Evolutionary conservation across 1,140 invertebrate species (phyloP).

Genomic region (Tetraneura akinire): DNA sequence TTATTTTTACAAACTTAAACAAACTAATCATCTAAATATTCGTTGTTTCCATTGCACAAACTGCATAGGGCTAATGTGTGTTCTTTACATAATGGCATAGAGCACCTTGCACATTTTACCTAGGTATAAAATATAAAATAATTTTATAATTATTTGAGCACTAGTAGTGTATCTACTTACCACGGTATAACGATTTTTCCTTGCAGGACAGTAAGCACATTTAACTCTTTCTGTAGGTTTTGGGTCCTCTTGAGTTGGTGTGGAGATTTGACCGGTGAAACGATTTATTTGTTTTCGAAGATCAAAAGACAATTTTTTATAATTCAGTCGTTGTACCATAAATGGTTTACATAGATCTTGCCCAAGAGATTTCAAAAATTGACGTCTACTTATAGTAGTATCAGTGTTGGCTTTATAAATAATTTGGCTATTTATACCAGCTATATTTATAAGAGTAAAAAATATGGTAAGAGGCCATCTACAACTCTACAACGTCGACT

Average conservation of each 20-base stretch:
- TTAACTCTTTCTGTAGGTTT: slow-evolving; percentile 31
- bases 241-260: slow-evolving; percentile 23
- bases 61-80: slow-evolving; percentile 24
- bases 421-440: slow-evolving; percentile 28
- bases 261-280: slow-evolving; percentile 33
- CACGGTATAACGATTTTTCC: slow-evolving; percentile 44
- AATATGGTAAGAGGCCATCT: slow-evolving; percentile 56
- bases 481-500: slow-evolving; percentile 52
- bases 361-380: slow-evolving; percentile 39
- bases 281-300: slow-evolving; percentile 28
- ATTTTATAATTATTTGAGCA: background rate
- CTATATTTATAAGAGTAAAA: slow-evolving; percentile 43
- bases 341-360: slow-evolving; percentile 39
- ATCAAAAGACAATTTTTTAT: slow-evolving; percentile 23
- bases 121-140: slow-evolving; percentile 23
- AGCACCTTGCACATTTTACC: slow-evolving; percentile 33
- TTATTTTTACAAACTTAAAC: slow-evolving; percentile 11
- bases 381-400: slow-evolving; percentile 21
- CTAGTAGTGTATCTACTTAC: slow-evolving; percentile 6
- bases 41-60: slow-evolving; percentile 27
- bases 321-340: slow-evolving; percentile 45
- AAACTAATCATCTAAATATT: slow-evolving; percentile 15
- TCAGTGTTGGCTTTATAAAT: slow-evolving; percentile 24
- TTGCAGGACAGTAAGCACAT: slow-evolving; percentile 24
- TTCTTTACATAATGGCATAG: slow-evolving; percentile 16